phyloP scores from a whole-genome alignment of 2,888 invertebrate genomes.

The Heliconius sara region DNA sequence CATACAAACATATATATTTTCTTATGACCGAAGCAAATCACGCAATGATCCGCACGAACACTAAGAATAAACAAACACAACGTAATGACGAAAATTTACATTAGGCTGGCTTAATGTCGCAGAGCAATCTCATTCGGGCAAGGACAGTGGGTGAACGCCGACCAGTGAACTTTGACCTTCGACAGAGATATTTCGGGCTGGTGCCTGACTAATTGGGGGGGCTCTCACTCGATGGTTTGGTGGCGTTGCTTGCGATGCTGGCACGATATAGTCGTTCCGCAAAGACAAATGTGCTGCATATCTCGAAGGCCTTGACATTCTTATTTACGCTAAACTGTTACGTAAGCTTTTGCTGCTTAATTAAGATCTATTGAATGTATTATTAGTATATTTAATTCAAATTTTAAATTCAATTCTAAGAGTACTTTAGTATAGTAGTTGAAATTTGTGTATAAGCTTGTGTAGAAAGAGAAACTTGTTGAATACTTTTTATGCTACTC shows the following conservation, averaged over 20 bases:
- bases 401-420: neutral
- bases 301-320: constrained; percentile 71
- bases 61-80: constrained; percentile 69
- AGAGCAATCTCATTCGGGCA: constrained; percentile 78
- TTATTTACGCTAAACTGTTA: constrained; percentile 58
- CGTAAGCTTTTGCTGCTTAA: constrained; percentile 27
- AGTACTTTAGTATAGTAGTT: neutral
- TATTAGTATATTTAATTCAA: neutral
- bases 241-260: constrained; percentile 72
- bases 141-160: constrained; percentile 67
- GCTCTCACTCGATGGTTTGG: constrained; percentile 61
- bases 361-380: constrained; percentile 2
- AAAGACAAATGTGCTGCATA: constrained; percentile 76
- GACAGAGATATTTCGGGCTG: constrained; percentile 51
- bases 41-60: constrained; percentile 58
- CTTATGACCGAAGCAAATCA: constrained; percentile 65
- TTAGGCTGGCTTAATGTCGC: constrained; percentile 80
- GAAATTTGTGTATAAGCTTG: no score
- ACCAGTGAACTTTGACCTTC: constrained; percentile 63
- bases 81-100: constrained; percentile 79
- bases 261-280: constrained; percentile 67
- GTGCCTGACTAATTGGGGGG: constrained; percentile 49
- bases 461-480: no score
- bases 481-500: no score
- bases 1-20: constrained; percentile 35